Base-by-base conservation (phyloP, 1,140 invertebrate genomes). In the Drosophila malerkotliana region DNA sequence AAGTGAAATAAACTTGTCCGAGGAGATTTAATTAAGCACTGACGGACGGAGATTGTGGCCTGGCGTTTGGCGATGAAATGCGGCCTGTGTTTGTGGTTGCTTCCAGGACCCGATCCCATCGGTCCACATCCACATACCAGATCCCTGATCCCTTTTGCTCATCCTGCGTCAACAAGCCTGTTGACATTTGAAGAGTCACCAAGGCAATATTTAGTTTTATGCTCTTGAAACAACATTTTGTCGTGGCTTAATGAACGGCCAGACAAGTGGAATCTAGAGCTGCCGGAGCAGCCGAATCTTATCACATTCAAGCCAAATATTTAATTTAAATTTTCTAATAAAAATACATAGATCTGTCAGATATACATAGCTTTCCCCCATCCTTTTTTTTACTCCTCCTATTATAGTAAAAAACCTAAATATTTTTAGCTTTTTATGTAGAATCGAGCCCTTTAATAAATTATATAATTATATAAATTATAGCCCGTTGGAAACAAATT, bases 11-110 rank as follows among this genome's bases (percentile, higher is more conserved):
- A 85, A 83, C 58, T 80, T 64, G 66, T 56, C 48, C 54, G 41
- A 30, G 30, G 66, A 67, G 60, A 85, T 85, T 85, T 85, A 85
- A 85, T 85, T 85, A 85, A 81, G 61, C 47, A 81, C 75, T 81
- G 72, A 48, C 64, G 56, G 44, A 49, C 67, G 45, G 52, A 62
- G 63, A 79, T 76, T 62, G 34, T 62, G 66, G 37, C 28, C 14
- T 14, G 14, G 5, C 41, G 41, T 44, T 37, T 37, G 34, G 34
- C 34, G 34, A 12, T 37, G 34, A 37, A 37, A n/a, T 21, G 51
- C 12, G 15, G 18, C 18, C 18, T 44, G 34, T 56, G 26, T 15
- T 61, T 21, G 56, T 21, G 56, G 44, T 60, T 30, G 14, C 41
- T 21, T 10, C 12, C 39, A 49, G 15, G n/a, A 34, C n/a, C 24